Base-by-base conservation (phyloP, 2,113 vertebrate species). In the Salvelinus sp. region DNA sequence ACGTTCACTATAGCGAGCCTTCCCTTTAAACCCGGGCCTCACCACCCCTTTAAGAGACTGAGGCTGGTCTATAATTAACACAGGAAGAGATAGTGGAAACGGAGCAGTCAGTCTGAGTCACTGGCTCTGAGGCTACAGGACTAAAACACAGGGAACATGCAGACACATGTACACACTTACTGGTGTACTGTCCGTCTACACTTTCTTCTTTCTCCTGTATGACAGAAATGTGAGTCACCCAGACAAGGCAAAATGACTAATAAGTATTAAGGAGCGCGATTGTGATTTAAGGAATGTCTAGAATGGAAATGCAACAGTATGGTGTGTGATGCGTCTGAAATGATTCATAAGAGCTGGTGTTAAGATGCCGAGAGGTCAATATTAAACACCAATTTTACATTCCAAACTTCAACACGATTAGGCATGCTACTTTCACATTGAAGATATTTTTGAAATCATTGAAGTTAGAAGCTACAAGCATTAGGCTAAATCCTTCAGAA, bases 11-110 rank as follows among this genome's bases (percentile, higher is more conserved):
- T 82, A n/a, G 81, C 88, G 80, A 86, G 79, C 62, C 38, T 28
- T 44, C 12, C 63, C 72, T 82, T 85, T 88, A 82, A 84, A 80
- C 85, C 84, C 81, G 84, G 81, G 82, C 87, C 82, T 81, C 85
- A 88, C 89, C 87, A 79, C 87, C 88, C 89, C 90, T 88, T 91
- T 87, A 83, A 91, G 85, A 84, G 83, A 81, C 85, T 83, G 85
- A 66, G 86, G 84, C 83, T 79, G 83, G 86, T 86, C 90, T 93
- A 90, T 93, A 93, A 94, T 94, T 94, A 93, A 83, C 50, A 88
- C 85, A 89, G 87, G 86, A 90, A 92, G 85, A 92, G 87, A 90
- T 83, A 83, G 85, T 89, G 87, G 87, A 90, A 91, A 88, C 86
- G 88, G 88, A 90, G 84, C 88, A 90, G 83, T 76, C 86, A 83